Evolutionary conservation across 2,797 vertebrate genomes (phyloP), one percentile per base, ranked within the genome.

Genomic region (Acipenser ruthenus): DNA sequence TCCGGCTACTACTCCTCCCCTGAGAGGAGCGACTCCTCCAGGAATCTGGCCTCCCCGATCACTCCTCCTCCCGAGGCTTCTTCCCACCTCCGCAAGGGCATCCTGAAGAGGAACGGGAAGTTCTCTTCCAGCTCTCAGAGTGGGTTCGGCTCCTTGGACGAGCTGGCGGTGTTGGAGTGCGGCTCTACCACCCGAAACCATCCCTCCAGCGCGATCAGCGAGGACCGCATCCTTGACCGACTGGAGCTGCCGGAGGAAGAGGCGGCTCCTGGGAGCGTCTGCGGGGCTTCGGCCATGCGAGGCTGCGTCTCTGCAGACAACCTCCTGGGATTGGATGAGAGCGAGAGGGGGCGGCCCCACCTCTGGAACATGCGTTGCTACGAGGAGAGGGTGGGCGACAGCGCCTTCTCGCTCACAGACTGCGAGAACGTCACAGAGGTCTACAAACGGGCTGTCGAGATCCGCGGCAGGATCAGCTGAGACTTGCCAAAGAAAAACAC

Each of bases 161-260:
- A 92, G 70, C 79, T 94, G 10, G 80, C 90, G 0, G 79, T 84
- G 1, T 79, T 86, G 4, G 70, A 81, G 65, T 81, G 87, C 0
- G 50, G 67, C 0, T 79, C 83, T 0, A 62, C 63, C 0, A 15
- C 74, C 61, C 80, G 79, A 1, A 63, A 74, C 1, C 82, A 82
- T 64, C 95, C 92, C 0, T 81, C 83, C 0, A 87, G 86, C 0
- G 93, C 94, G 0, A 82, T 91, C 73, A 99, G 97, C 0, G 91
- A 97, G 82, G 95, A 99, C 80, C 98, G 96, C 83, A 98, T 99
- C 75, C 89, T 99, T 0, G 97, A 99, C 62, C 91, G 89, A 69
- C 86, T 99, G 6, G 96, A 98, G 74, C 88, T 96, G 53, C 95
- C 97, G 0, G 79, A 91, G 50, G 82, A 87, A 0, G 76, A 85